phyloP scores from a whole-genome alignment of 2,113 vertebrate genomes.

The Periophthalmus modestus region DNA sequence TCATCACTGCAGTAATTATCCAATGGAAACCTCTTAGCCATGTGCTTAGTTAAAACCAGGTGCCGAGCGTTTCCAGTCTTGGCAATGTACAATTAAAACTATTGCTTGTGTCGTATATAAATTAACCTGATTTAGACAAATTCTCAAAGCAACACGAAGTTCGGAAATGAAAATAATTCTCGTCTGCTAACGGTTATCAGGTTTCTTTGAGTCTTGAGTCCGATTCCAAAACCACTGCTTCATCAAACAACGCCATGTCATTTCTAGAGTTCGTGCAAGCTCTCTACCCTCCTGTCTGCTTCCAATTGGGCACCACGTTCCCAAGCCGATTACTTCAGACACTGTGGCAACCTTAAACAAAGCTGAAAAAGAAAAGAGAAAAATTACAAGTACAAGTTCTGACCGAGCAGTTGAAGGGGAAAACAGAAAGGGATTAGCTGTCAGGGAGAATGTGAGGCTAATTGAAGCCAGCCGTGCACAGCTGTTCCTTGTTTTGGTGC shows the following conservation, averaged over 20 bases:
- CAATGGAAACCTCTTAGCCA: constrained; percentile 1
- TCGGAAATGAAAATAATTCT: constrained; percentile 39
- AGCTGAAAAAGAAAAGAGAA: constrained; percentile 19
- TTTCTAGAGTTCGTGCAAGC: constrained; percentile 56
- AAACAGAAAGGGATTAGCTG: constrained; percentile 73
- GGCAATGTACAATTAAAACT: constrained; percentile 3
- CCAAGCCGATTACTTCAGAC: constrained; percentile 58
- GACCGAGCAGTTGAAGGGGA: constrained; percentile 59
- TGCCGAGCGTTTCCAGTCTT: background rate
- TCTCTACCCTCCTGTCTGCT: constrained; percentile 50
- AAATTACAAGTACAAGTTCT: constrained; percentile 30
- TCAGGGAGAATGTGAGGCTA: constrained; percentile 78
- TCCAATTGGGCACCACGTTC: constrained; percentile 54
- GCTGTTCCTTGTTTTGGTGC: constrained; percentile 79
- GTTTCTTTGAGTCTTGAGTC: constrained; percentile 15
- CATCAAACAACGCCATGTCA: constrained; percentile 48
- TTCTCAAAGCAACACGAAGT: constrained; percentile 21
- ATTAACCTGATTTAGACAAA: constrained; percentile 18
- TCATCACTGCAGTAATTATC: constrained; percentile 9
- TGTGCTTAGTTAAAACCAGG: constrained; percentile 10
- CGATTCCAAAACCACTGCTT: constrained; percentile 34
- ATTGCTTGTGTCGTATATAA: constrained; percentile 22
- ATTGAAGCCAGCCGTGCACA: constrained; percentile 81
- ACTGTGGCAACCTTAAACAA: constrained; percentile 61
- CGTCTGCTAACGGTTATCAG: constrained; percentile 38